Base-by-base conservation (phyloP, 1,140 invertebrate species). In the Chrysomallon squamiferum region DNA sequence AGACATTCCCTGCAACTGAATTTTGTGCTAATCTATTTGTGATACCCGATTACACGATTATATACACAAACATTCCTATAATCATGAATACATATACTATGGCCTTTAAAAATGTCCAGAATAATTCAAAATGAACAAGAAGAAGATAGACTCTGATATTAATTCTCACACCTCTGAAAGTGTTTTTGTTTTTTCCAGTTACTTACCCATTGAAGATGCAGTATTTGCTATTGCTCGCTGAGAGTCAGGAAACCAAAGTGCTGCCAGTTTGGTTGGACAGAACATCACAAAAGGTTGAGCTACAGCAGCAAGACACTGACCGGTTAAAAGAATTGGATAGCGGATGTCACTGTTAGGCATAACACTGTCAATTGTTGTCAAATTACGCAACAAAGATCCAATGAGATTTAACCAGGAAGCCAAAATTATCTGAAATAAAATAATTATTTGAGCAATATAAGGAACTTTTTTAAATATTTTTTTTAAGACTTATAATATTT, bases 261-360 rank as follows among this genome's bases (percentile, higher is more conserved):
- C 85, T 2, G 86, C 86, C 41, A 87, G 76, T 69, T 87, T 87
- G 13, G 86, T 87, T 15, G 77, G 83, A 33, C 84, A 81, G 75
- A 87, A 86, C 73, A 87, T 79, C 5, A 85, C 74, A 75, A 87
- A 87, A 7, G 86, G 80, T 59, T 87, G 87, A 18, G 85, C 84
- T 70, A 80, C 79, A 0, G 83, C 86, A 43, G 84, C 79, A 43
- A 87, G 49, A 7, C 73, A 71, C 75, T 87, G 86, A 25, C 86
- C 87, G 52, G 68, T 69, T 9, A 84, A 45, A 20, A 81, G 43
- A 22, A 84, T 68, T 15, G 77, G 71, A 65, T 69, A 80, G 15
- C 61, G 64, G 27, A 56, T 27, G 7, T 66, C 57, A 5, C 15
- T 38, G 13, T 32, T 15, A n/a, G 75, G 70, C 0, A 82, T 68